Conservation (phyloP, 2,888 invertebrate species). For the Drosophila colorata region DNA sequence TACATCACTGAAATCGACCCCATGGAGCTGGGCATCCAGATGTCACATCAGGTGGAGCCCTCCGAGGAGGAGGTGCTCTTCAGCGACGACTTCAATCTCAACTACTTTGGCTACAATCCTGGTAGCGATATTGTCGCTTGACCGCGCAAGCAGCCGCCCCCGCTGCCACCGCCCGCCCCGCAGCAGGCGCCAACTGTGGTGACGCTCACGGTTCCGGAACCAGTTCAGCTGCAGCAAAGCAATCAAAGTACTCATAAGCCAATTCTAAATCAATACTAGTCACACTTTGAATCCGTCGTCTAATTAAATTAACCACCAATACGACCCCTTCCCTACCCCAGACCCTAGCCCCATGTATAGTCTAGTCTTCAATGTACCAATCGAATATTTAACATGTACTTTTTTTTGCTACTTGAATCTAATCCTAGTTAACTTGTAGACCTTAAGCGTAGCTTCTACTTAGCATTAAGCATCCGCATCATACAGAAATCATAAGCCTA, state of each 20-base stretch:
- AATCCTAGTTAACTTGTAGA: slow-evolving; percentile 53
- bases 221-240: slow-evolving; percentile 35
- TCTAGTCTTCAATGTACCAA: slow-evolving; percentile 74
- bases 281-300: slow-evolving; percentile 50
- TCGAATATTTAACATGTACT: slow-evolving; percentile 9
- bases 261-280: slow-evolving; percentile 77
- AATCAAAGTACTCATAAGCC: slow-evolving; percentile 71
- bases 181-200: slow-evolving; percentile 10
- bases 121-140: slow-evolving; percentile 85
- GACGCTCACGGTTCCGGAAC: slow-evolving; percentile 6
- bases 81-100: slow-evolving; percentile 85
- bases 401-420: slow-evolving; percentile 48
- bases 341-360: slow-evolving; percentile 46
- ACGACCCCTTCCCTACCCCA: slow-evolving; percentile 7
- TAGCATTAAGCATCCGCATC: slow-evolving; percentile 50
- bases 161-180: slow-evolving; percentile 10
- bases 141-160: slow-evolving; percentile 66
- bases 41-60: slow-evolving; percentile 79
- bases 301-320: slow-evolving; percentile 62
- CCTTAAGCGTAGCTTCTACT: slow-evolving; percentile 60
- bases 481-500: slow-evolving; percentile 12
- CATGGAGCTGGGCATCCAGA: slow-evolving; percentile 85
- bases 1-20: slow-evolving; percentile 85
- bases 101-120: slow-evolving; percentile 84
- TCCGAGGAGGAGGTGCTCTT: slow-evolving; percentile 84